These are phyloP conservation scores for Temnothorax longispinosus DNA, from an alignment of 1,140 invertebrate genomes.

Conservation along the genomic window DNA sequence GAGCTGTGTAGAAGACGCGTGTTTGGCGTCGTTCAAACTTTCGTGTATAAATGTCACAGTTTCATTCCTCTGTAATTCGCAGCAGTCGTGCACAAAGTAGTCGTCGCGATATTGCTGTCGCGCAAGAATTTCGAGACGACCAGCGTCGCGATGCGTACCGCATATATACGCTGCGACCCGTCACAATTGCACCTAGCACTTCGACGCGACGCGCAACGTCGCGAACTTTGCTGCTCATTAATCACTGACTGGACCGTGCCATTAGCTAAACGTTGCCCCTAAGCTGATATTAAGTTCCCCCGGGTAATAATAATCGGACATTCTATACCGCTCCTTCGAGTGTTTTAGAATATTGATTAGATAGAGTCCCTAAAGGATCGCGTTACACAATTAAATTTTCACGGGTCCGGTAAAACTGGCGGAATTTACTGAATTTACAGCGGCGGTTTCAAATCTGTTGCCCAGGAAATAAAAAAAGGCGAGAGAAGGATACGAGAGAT, in stretches of 20 bases:
- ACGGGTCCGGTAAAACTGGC: neutral
- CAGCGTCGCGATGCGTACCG: neutral
- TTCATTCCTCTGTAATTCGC: constrained; percentile 5
- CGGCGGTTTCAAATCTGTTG: neutral
- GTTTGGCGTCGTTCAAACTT: constrained; percentile 14
- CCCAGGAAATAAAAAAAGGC: neutral
- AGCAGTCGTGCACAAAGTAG: neutral
- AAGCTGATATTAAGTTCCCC: constrained; percentile 32
- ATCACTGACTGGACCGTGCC: constrained; percentile 10
- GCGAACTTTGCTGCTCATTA: constrained; percentile 36
- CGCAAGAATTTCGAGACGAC: constrained; percentile 18
- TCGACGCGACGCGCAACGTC: neutral
- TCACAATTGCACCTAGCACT: constrained; percentile 7
- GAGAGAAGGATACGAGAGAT: neutral
- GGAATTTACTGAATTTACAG: neutral
- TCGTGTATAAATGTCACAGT: constrained; percentile 15
- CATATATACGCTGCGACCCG: neutral
- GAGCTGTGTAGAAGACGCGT: neutral
- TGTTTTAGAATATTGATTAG: neutral
- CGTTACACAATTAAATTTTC: constrained; percentile 7
- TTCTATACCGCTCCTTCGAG: neutral
- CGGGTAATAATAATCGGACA: constrained; percentile 37
- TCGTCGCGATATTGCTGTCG: neutral
- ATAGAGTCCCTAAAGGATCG: neutral
- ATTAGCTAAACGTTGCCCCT: constrained; percentile 43